These are phyloP conservation scores for Misgurnus mizolepis DNA, from an alignment of 2,113 vertebrate species.

Conservation along the genomic window DNA sequence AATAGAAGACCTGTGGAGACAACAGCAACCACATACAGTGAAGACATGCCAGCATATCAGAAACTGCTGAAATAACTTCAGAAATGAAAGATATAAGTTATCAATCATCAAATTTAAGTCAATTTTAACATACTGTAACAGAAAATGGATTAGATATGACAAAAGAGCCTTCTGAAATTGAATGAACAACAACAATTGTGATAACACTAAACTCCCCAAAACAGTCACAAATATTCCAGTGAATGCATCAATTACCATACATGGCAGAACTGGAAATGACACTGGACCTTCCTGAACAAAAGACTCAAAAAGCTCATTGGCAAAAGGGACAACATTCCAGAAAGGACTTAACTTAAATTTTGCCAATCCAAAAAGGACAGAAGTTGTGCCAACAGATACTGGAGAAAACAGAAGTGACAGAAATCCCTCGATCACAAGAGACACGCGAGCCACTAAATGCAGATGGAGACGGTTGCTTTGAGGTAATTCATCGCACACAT, in stretches of 20 bases:
- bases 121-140: background rate
- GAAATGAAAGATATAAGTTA: background rate
- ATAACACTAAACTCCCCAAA: background rate
- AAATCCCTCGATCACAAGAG: background rate
- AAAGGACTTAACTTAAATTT: no score
- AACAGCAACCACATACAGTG: no score
- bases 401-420: background rate
- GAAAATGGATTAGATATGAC: background rate
- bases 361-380: background rate
- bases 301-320: background rate
- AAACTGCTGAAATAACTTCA: no score
- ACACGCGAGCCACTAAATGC: background rate
- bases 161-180: background rate
- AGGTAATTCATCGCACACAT: conserved; percentile 51
- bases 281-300: background rate
- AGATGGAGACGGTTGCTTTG: conserved; percentile 10
- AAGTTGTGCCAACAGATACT: background rate
- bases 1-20: no score
- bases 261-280: background rate
- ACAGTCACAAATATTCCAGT: background rate
- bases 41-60: no score
- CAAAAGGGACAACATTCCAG: background rate
- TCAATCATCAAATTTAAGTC: background rate
- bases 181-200: background rate
- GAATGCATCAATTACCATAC: no score